Evolutionary conservation across 2,888 invertebrate species (phyloP), one percentile per base, ranked within the genome.

Genomic region (Pandemis corylana): DNA sequence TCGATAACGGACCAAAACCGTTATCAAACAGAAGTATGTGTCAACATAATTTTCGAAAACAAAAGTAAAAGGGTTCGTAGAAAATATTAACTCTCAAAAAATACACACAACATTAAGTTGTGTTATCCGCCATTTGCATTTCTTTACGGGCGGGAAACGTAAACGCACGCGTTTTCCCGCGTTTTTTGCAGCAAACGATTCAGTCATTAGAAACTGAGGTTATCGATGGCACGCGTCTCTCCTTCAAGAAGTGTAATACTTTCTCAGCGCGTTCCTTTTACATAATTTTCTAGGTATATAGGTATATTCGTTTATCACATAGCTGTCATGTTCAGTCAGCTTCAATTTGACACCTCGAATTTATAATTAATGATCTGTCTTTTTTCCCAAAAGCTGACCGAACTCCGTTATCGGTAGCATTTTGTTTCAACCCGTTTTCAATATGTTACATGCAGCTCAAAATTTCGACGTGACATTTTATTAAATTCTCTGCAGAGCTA

Each of bases 91-190:
- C 41, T 20, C 20, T 64, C 68, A 68, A 73, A 72, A 41, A 49
- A 63, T 56, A 68, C 64, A 44, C 63, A 68, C 63, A 68, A 68
- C 68, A 68, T 73, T 68, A 68, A 69, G 73, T 71, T 77, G 77
- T 80, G 77, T 77, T 75, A 76, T 80, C 79, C 82, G 83, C 85
- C 85, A 89, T 90, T 90, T 89, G 87, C 89, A 88, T 91, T 91
- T 90, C 87, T 87, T 85, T 88, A 86, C 85, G 82, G 84, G 81
- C 85, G 85, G 84, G 80, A 88, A 88, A 89, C 86, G 88, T 89
- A 90, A 91, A 90, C 87, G 85, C 83, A 78, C 79, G 84, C 83
- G 79, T 87, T 89, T 82, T 81, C 81, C 85, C 82, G 84, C 84
- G 84, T 88, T 88, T 36, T 87, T 76, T 85, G 81, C 82, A 79